Percentiles rank a stretch among this genome's conserved stretches.
Conservation (phyloP, 2,888 invertebrate species). For the Idaea dimidiata region DNA sequence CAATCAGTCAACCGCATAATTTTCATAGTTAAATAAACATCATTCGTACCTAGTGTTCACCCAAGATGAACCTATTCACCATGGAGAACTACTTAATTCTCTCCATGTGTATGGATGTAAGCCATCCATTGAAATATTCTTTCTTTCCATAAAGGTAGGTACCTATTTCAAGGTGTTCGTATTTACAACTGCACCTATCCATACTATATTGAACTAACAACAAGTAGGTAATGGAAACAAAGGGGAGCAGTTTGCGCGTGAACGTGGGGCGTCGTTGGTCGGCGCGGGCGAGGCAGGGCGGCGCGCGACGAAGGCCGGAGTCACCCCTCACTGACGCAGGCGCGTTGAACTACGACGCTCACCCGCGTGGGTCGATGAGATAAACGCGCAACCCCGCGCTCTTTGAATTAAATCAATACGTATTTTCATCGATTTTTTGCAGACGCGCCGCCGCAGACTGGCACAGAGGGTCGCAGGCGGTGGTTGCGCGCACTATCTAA, state of each 20-base stretch:
- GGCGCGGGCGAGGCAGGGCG: conserved; percentile 42
- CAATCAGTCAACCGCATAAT: no score
- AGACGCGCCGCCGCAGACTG: conserved; percentile 82
- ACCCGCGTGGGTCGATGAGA: conserved; percentile 84
- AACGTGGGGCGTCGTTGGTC: conserved; percentile 60
- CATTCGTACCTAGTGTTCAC: no score
- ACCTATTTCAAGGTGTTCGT: background rate
- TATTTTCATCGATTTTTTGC: conserved; percentile 87
- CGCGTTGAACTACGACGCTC: conserved; percentile 51
- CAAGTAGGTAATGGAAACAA: conserved; percentile 17
- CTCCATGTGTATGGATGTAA: no score
- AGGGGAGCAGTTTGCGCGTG: conserved; percentile 62
- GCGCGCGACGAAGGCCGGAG: conserved; percentile 31
- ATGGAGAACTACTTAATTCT: no score
- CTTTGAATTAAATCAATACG: conserved; percentile 84
- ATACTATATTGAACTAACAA: background rate
- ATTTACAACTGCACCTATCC: background rate
- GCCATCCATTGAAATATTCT: no score
- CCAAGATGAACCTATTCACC: no score
- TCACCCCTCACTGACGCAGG: conserved; percentile 60
- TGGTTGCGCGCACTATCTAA: conserved; percentile 67
- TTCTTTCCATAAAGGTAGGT: background rate
- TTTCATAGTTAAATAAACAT: no score
- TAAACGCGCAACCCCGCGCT: conserved; percentile 89
- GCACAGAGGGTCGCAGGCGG: conserved; percentile 75